Conservation (phyloP, 1,140 invertebrate species). For the Mesaphorura yosii region DNA sequence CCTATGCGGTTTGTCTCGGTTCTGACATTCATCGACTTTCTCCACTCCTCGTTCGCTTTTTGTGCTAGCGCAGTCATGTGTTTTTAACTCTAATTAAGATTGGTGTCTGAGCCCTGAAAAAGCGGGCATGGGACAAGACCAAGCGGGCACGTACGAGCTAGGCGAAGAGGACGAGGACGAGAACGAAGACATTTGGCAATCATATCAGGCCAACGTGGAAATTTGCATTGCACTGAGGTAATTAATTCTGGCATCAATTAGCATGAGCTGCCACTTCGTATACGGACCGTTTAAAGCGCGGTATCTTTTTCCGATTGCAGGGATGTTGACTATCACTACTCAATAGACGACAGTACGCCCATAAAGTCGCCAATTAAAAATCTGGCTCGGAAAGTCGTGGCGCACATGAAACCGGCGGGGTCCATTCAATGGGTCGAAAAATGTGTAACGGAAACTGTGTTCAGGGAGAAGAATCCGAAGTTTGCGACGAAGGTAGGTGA, state of each 20-base stretch:
- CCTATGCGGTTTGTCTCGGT: no score
- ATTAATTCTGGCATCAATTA: no score
- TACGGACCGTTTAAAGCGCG: no score
- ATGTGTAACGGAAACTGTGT: slow-evolving; percentile 9
- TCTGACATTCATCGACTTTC: no score
- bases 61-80: no score
- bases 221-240: background rate
- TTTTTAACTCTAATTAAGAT: no score
- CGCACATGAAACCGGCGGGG: slow-evolving; percentile 12
- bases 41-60: no score
- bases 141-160: no score
- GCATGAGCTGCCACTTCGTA: no score
- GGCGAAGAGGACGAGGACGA: background rate
- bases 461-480: slow-evolving; percentile 7
- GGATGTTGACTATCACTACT: slow-evolving; percentile 10
- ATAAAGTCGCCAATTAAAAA: slow-evolving; percentile 3
- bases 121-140: no score
- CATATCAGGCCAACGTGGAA: background rate
- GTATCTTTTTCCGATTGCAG: background rate
- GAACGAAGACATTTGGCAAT: background rate
- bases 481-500: slow-evolving; percentile 4
- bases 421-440: slow-evolving; percentile 11
- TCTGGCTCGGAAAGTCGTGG: slow-evolving; percentile 7
- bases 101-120: no score
- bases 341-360: background rate